Conservation (phyloP, 2,888 invertebrate genomes). For the Erebia ligea region DNA sequence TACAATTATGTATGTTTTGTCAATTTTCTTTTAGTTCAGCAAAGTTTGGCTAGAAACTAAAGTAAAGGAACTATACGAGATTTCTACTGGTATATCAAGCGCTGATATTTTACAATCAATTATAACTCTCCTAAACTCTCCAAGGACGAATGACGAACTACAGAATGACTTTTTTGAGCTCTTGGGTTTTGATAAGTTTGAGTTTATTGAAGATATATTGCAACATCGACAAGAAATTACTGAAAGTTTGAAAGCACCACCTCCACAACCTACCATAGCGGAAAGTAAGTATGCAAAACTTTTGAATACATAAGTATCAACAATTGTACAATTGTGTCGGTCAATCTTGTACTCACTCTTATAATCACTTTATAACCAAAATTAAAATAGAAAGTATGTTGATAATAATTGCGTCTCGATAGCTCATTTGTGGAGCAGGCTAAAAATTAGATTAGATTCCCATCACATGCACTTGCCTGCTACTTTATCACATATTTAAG, state of each 20-base stretch:
- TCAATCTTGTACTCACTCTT: no score
- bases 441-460: no score
- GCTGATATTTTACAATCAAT: slow-evolving; percentile 84
- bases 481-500: no score
- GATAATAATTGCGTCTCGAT: no score
- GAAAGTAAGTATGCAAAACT: slow-evolving; percentile 58
- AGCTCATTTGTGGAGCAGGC: no score
- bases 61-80: slow-evolving; percentile 76
- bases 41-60: slow-evolving; percentile 81
- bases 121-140: slow-evolving; percentile 84
- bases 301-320: background rate
- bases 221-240: slow-evolving; percentile 84
- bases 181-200: slow-evolving; percentile 93
- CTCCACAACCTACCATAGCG: slow-evolving; percentile 59
- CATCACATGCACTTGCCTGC: no score
- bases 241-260: slow-evolving; percentile 60
- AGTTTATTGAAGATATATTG: slow-evolving; percentile 87
- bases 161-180: slow-evolving; percentile 94
- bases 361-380: no score
- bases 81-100: slow-evolving; percentile 75
- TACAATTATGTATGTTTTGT: no score
- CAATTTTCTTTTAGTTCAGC: slow-evolving; percentile 72
- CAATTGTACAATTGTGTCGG: no score
- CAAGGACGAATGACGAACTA: slow-evolving; percentile 86
- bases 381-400: no score